Base-by-base conservation (phyloP, 2,888 invertebrate species). In the Aleiodes leptofemur region DNA sequence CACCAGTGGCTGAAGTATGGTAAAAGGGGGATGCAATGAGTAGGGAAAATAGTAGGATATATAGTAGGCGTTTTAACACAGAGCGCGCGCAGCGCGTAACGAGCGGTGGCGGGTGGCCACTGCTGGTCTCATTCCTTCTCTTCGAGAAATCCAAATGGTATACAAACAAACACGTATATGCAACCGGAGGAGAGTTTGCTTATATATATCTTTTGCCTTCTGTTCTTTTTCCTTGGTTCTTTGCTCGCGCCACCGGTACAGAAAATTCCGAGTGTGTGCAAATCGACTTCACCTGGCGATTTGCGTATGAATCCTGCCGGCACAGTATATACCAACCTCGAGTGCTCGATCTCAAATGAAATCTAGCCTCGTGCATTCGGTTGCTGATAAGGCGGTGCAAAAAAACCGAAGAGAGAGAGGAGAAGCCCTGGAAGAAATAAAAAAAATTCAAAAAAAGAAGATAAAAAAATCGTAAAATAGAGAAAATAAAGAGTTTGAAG, bases 311-410 rank as follows among this genome's bases (percentile, higher is more conserved):
- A 50, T 50, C 50, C 66, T 53, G 16, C 48, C 66, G 48, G 66
- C 66, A 23, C n/a, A 38, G 48, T 66, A 66, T 43, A 43, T 9
- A 43, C 61, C 43, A 38, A 14, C 43, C 43, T 43, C 61, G 61
- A 61, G 72, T 78, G 78, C 78, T 81, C 84, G 83, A 85, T 86
- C 84, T 83, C 81, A 82, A 84, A 84, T 86, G 85, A 87, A 88
- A 88, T 87, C 85, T 85, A 80, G 81, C 81, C 83, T 83, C 83
- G 48, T 57, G 83, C 82, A 82, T 53, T 43, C 31, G 61, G 61
- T 61, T 80, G 83, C 83, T 82, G 86, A 87, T 87, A 87, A 87
- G 85, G 77, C 76, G 71, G 53, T 29, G 50, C 48, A 50, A 66
- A 43, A 66, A 66, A 50, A 57, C 9, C 34, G 2, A 34, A 23